Evolutionary conservation across 2,888 invertebrate genomes (phyloP).

Genomic region (Choreutis nemorana): DNA sequence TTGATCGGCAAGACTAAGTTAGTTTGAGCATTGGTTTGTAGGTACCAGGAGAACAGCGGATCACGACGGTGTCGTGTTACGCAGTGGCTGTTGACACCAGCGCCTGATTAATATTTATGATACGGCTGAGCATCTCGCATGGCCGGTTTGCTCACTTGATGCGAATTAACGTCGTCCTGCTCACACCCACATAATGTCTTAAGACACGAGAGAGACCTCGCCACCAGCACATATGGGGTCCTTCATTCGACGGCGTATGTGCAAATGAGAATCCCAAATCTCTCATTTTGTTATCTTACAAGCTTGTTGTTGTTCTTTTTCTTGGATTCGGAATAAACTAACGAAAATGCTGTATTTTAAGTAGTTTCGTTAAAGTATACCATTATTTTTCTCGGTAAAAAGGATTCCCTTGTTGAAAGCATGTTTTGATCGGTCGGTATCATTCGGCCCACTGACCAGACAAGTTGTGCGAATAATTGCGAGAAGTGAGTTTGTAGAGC

Average conservation of each 20-base stretch:
- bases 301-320: too few relatives aligned
- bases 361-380: too few relatives aligned
- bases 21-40: slow-evolving; percentile 33
- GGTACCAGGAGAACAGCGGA: slow-evolving; percentile 58
- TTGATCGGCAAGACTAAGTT: too few relatives aligned
- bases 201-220: slow-evolving; percentile 29
- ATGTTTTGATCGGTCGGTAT: slow-evolving; percentile 17
- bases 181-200: slow-evolving; percentile 27
- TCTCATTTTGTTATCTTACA: too few relatives aligned
- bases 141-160: slow-evolving; percentile 56
- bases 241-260: slow-evolving; percentile 50
- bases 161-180: slow-evolving; percentile 50
- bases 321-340: too few relatives aligned
- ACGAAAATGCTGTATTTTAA: too few relatives aligned
- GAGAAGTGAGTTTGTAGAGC: slow-evolving; percentile 42
- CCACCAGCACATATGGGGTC: slow-evolving; percentile 35
- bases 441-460: slow-evolving; percentile 27
- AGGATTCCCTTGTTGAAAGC: slow-evolving; percentile 11
- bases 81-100: slow-evolving; percentile 67
- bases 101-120: slow-evolving; percentile 68
- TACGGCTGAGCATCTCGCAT: slow-evolving; percentile 65
- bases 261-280: slow-evolving; percentile 61
- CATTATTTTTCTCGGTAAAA: too few relatives aligned
- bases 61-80: slow-evolving; percentile 62
- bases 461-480: slow-evolving; percentile 15